These are phyloP conservation scores for Lysiphlebus fabarum DNA, from an alignment of 1,140 invertebrate species.

Conservation along the genomic window DNA sequence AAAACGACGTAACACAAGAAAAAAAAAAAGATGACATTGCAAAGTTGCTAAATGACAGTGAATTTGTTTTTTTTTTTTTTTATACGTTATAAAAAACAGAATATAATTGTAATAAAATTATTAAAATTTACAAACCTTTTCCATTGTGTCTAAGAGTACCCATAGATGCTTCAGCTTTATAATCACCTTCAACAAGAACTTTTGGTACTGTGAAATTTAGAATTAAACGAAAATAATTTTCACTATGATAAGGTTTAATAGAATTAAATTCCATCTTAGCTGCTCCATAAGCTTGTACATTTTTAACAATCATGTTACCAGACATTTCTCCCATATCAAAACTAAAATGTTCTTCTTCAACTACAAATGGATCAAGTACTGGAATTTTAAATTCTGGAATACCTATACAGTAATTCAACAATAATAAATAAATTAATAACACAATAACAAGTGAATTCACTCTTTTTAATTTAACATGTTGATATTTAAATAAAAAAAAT, in stretches of 20 bases:
- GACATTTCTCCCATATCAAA: conserved; percentile 54
- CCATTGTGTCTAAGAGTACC: conserved; percentile 53
- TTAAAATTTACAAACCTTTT: conserved; percentile 42
- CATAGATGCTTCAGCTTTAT: conserved; percentile 54
- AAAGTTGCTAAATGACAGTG: no score
- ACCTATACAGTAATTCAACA: conserved; percentile 40
- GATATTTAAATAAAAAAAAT: conserved; percentile 21
- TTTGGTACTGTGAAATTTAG: conserved; percentile 55
- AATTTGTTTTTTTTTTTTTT: no score
- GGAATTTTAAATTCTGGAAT: conserved; percentile 54
- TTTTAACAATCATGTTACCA: conserved; percentile 49
- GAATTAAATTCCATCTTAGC: conserved; percentile 52
- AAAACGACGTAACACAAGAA: no score
- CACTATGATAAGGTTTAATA: conserved; percentile 54
- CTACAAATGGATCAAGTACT: conserved; percentile 53
- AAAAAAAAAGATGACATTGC: no score
- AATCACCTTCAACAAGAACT: conserved; percentile 51
- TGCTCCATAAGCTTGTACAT: conserved; percentile 54
- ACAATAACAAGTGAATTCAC: conserved; percentile 15
- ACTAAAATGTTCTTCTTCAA: conserved; percentile 47
- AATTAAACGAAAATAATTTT: conserved; percentile 56
- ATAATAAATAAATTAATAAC: background rate
- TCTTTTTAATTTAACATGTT: conserved; percentile 8
- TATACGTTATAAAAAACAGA: no score
- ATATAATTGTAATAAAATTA: conserved; percentile 20